Percentiles rank a stretch among this genome's conserved stretches.
Evolutionary conservation across 30 jellyfish, hydroid and myxozoan species (phyloP).

Genomic region (Catostylus mosaicus): DNA sequence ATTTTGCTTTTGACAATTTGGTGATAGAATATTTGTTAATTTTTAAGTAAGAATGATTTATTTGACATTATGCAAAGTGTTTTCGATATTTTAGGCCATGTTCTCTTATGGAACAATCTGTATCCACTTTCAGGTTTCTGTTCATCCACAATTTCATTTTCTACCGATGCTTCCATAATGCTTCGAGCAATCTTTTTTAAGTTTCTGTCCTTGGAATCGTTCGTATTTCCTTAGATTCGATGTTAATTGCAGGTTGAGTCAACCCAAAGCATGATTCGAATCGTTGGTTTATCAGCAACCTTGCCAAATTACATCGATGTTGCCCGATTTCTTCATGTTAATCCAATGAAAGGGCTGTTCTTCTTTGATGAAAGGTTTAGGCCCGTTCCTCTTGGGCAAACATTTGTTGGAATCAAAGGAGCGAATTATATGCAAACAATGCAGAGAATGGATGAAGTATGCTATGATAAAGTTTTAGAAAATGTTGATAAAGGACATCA

Average conservation of each 20-base stretch:
- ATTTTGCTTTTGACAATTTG: too few relatives aligned
- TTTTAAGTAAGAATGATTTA: too few relatives aligned
- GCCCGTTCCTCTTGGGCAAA: slow-evolving; percentile 97
- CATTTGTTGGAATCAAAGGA: slow-evolving; percentile 94
- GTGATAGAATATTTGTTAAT: too few relatives aligned
- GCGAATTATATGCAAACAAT: slow-evolving; percentile 77
- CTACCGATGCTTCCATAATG: too few relatives aligned
- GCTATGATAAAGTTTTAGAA: slow-evolving; percentile 95
- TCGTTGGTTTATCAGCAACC: slow-evolving; percentile 98
- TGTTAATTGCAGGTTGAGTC: slow-evolving; percentile 80
- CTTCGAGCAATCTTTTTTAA: too few relatives aligned
- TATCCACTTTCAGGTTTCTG: too few relatives aligned
- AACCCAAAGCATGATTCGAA: slow-evolving; percentile 94
- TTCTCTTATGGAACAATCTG: too few relatives aligned
- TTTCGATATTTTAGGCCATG: too few relatives aligned
- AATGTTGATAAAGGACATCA: slow-evolving; percentile 94
- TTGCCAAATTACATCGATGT: slow-evolving; percentile 97
- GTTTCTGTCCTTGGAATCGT: too few relatives aligned
- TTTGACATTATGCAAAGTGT: too few relatives aligned
- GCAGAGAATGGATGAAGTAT: slow-evolving; percentile 92
- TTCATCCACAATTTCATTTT: too few relatives aligned
- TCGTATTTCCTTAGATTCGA: too few relatives aligned
- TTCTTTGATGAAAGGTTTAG: slow-evolving; percentile 98
- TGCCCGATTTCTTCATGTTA: slow-evolving; percentile 95
- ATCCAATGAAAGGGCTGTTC: slow-evolving; percentile 95